phyloP scores from a whole-genome alignment of 2,888 invertebrate species.

The Bibio marci region DNA sequence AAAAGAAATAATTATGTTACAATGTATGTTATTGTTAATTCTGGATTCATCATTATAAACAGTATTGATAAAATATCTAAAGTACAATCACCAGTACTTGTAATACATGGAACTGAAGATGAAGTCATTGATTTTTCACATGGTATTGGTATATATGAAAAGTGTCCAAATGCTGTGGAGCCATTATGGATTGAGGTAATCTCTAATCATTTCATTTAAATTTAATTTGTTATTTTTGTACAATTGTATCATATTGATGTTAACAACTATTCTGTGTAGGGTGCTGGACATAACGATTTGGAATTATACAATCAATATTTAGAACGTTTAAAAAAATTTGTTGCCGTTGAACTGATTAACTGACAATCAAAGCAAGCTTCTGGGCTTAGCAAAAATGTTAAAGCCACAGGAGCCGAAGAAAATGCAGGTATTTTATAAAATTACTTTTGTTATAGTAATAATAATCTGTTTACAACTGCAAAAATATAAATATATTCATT shows the following conservation, averaged over 20 bases:
- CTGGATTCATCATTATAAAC: not conserved
- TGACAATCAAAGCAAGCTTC: slow-evolving; percentile 40
- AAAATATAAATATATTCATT: too few relatives aligned
- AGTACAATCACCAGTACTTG: slow-evolving; percentile 84
- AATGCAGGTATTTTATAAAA: not conserved
- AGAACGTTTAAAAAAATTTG: slow-evolving; percentile 84
- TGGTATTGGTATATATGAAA: slow-evolving; percentile 83
- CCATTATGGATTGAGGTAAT: slow-evolving; percentile 84
- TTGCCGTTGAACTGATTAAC: slow-evolving; percentile 76
- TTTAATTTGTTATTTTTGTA: too few relatives aligned
- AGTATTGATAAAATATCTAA: slow-evolving; percentile 94
- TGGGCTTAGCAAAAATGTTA: not conserved
- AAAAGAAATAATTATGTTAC: not conserved
- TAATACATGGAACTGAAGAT: slow-evolving; percentile 92
- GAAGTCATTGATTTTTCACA: slow-evolving; percentile 95
- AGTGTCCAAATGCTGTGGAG: slow-evolving; percentile 85
- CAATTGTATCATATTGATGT: not conserved
- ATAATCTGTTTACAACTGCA: not conserved
- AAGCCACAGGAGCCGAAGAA: not conserved
- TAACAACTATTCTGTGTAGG: slow-evolving; percentile 29
- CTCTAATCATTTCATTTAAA: not conserved
- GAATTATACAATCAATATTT: slow-evolving; percentile 87
- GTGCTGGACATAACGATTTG: slow-evolving; percentile 91
- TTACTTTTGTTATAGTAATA: not conserved
- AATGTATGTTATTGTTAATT: not conserved